Conservation (phyloP, 2,888 invertebrate genomes). For the Peribatodes rhomboidaria region DNA sequence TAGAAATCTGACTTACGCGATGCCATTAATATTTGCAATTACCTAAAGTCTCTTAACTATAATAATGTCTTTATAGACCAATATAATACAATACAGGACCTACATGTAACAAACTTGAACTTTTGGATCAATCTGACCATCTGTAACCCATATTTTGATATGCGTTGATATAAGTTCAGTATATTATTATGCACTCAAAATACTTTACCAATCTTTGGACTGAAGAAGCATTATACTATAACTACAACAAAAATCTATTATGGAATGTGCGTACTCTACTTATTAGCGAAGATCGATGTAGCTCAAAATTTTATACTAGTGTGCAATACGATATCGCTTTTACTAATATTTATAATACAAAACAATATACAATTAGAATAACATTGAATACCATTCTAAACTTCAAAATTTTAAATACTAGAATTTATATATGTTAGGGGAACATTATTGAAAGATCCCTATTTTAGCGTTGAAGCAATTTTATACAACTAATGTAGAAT, state of each 20-base stretch:
- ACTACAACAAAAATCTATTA: conserved; percentile 62
- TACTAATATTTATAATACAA: conserved; percentile 59
- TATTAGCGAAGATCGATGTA: conserved; percentile 46
- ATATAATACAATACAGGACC: conserved; percentile 31
- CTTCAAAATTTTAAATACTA: conserved; percentile 57
- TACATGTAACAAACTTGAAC: conserved; percentile 29
- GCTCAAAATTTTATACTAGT: conserved; percentile 44
- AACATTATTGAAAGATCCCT: conserved; percentile 68
- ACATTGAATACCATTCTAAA: conserved; percentile 73
- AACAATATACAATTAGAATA: conserved; percentile 70
- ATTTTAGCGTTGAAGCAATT: conserved; percentile 55
- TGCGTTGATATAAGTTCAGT: conserved; percentile 41
- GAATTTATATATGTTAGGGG: conserved; percentile 61
- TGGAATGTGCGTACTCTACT: conserved; percentile 74
- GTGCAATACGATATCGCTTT: conserved; percentile 67
- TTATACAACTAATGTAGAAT: conserved; percentile 65
- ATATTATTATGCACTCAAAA: conserved; percentile 49
- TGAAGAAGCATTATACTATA: conserved; percentile 59
- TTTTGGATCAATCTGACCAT: neutral
- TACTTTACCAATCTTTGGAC: conserved; percentile 78
- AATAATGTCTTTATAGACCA: conserved; percentile 26
- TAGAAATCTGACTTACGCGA: conserved; percentile 28
- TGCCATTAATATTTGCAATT: conserved; percentile 25
- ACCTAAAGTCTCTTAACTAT: conserved; percentile 31
- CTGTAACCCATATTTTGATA: conserved; percentile 36